Evolutionary conservation across 2,888 invertebrate species (phyloP).

Genomic region (Pseudoips prasinana): DNA sequence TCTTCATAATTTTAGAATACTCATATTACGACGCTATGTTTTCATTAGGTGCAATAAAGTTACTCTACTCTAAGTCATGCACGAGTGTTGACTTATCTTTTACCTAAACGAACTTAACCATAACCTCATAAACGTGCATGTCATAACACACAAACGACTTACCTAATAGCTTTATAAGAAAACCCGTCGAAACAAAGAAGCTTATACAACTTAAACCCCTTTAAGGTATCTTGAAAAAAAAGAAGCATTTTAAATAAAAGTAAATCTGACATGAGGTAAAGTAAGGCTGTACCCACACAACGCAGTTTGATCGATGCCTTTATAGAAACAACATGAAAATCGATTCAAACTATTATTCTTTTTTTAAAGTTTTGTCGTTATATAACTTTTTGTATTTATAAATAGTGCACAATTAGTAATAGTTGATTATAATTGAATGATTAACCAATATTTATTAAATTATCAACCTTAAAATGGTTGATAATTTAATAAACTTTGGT

Average conservation of each 20-base stretch:
- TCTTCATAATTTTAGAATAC: no score
- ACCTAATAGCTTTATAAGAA: slow-evolving; percentile 13
- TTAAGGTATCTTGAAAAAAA: slow-evolving; percentile 2
- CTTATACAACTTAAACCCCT: slow-evolving; percentile 4
- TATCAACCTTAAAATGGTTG: no score
- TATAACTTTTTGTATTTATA: slow-evolving; percentile 46
- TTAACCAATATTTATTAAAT: slow-evolving; percentile 19
- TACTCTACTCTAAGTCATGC: no score
- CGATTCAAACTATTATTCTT: slow-evolving; percentile 42
- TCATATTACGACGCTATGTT: no score
- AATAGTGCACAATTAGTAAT: slow-evolving; percentile 18
- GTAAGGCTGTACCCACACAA: slow-evolving; percentile 9
- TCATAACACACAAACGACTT: not conserved
- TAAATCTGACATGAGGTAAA: not conserved
- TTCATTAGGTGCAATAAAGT: no score
- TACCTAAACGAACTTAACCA: no score
- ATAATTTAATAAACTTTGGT: no score
- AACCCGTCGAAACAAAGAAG: slow-evolving; percentile 10
- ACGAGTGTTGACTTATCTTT: no score
- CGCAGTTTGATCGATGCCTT: slow-evolving; percentile 61
- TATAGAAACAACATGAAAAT: slow-evolving; percentile 60
- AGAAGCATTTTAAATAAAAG: not conserved
- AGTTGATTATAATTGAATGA: slow-evolving; percentile 20
- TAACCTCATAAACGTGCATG: not conserved
- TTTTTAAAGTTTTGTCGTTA: slow-evolving; percentile 46